Conservation (phyloP, 2,888 invertebrate species). For the Caradrina kadenii region DNA sequence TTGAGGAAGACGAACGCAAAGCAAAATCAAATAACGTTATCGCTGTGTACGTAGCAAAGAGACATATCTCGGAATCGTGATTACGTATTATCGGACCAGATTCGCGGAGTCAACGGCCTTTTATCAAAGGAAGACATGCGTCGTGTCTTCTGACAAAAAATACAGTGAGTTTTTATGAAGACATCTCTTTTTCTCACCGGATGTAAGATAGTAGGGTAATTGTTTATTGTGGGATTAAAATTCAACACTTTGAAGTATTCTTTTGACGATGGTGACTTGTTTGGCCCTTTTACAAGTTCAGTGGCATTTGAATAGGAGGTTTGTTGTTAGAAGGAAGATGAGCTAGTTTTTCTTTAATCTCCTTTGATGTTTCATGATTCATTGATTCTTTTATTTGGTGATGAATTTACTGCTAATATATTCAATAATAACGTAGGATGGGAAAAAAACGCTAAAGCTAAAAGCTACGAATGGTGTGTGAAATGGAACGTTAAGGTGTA, state of each 20-base stretch:
- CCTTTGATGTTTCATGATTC: background rate
- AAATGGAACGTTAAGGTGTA: no score
- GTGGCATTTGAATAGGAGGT: conserved; percentile 9
- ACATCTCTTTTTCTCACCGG: conserved; percentile 64
- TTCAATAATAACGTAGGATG: no score
- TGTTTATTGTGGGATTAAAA: conserved; percentile 65
- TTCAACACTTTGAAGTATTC: conserved; percentile 42
- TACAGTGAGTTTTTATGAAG: conserved; percentile 46
- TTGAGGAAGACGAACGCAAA: conserved; percentile 47
- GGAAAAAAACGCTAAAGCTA: no score
- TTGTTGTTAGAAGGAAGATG: conserved; percentile 19
- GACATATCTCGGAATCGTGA: conserved; percentile 59
- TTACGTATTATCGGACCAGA: conserved; percentile 58
- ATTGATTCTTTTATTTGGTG: no score
- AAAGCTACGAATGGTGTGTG: no score
- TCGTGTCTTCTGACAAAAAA: conserved; percentile 50
- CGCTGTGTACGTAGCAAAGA: conserved; percentile 50
- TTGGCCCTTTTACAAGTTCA: conserved; percentile 40
- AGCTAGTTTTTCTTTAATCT: background rate
- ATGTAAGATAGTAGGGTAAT: conserved; percentile 60
- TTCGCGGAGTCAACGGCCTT: conserved; percentile 65
- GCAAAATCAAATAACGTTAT: conserved; percentile 45
- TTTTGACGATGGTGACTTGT: conserved; percentile 32
- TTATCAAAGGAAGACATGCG: conserved; percentile 61
- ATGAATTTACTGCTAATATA: background rate